Base-by-base conservation (phyloP, 2,888 invertebrate species). In the Odiellus spinosus region DNA sequence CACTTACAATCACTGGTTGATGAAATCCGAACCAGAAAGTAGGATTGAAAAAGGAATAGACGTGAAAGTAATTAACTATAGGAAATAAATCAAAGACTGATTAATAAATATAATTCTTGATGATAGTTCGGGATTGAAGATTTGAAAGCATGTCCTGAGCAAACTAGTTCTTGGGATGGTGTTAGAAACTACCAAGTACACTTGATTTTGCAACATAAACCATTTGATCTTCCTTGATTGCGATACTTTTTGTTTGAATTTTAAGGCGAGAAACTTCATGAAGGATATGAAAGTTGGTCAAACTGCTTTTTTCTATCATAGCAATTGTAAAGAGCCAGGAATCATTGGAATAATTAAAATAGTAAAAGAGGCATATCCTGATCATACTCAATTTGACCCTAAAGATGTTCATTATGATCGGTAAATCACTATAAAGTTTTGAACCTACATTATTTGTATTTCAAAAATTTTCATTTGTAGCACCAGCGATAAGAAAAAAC, bases 91-190 rank as follows among this genome's bases (percentile, higher is more conserved):
- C 26, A 26, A n/a, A n/a, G n/a, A n/a, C n/a, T n/a, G n/a, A n/a
- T n/a, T n/a, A n/a, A n/a, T n/a, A n/a, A n/a, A n/a, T n/a, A n/a
- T n/a, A n/a, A n/a, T n/a, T n/a, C n/a, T n/a, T n/a, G n/a, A 26
- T 26, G 26, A 26, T 8, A 26, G 63, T 66, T 66, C 58, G 61
- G 64, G 17, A 59, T 66, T 46, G 63, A 64, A 45, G 64, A 66
- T 47, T 49, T 66, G 40, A 61, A 60, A 49, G 48, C 50, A n/a
- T 59, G 59, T 44, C 59, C 60, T 15, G 45, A 64, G 40, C 59
- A 63, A 49, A 64, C 61, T 14, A 59, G 61, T n/a, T 61, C 62
- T 51, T 66, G 66, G 66, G 65, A 65, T 57, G 66, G 65, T n/a
- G 66, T 66, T 12, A 53, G 66, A 39, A 66, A 65, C 53, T 64